These are phyloP conservation scores for Centruroides vittatus DNA, from an alignment of 1,140 invertebrate genomes.

Conservation along the genomic window DNA sequence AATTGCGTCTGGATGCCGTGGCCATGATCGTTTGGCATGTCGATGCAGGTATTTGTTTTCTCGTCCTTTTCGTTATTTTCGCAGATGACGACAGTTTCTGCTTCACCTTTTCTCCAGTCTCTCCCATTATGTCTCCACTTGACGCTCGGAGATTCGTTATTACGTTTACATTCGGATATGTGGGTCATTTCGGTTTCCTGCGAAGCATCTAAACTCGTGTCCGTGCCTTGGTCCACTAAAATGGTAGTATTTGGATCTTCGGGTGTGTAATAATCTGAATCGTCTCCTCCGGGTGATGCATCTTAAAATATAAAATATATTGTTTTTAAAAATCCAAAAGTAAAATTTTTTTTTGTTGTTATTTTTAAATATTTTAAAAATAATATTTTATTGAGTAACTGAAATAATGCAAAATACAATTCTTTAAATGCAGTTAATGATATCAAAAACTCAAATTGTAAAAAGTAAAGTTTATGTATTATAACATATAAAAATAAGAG, in stretches of 20 bases:
- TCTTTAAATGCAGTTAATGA: too few species aligned
- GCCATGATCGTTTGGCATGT: neutral
- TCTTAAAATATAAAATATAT: slow-evolving; percentile 8
- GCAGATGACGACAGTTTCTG: neutral
- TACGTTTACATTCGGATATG: neutral
- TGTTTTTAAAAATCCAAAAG: too few species aligned
- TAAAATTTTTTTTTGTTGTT: too few species aligned
- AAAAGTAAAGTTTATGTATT: too few species aligned
- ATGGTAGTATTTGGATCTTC: slow-evolving; percentile 19
- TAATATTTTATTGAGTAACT: too few species aligned
- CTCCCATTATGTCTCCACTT: neutral
- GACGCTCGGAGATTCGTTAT: neutral
- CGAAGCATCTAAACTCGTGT: slow-evolving; percentile 8
- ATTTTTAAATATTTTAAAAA: too few species aligned
- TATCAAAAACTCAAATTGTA: too few species aligned
- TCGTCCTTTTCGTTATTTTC: neutral
- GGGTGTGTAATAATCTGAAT: slow-evolving; percentile 20
- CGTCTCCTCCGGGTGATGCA: slow-evolving; percentile 17
- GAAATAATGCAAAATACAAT: too few species aligned
- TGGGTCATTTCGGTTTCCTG: slow-evolving; percentile 11
- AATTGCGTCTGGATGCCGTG: neutral
- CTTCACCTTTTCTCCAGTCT: neutral
- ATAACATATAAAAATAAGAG: too few species aligned
- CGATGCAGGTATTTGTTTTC: slow-evolving; percentile 8
- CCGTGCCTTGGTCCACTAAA: slow-evolving; percentile 15